Evolutionary conservation across 2,797 vertebrate genomes (phyloP), one percentile per base, ranked within the genome.

Genomic region (Cryptoprocta ferox): DNA sequence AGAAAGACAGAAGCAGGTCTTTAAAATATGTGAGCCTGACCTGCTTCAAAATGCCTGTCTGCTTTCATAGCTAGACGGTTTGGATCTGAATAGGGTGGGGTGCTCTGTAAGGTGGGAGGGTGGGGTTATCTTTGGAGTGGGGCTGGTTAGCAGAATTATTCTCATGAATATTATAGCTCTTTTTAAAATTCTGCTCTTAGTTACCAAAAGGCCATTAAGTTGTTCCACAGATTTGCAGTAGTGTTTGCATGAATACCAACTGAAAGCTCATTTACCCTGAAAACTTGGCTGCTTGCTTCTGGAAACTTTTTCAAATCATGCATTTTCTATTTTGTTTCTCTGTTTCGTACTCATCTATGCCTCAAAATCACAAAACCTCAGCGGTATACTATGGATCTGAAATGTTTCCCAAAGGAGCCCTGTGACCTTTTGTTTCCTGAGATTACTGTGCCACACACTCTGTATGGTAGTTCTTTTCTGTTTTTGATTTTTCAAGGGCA

Each of bases 301-400:
- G 82, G 59, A 92, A 75, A 65, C 19, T 35, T 32, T 90, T 95
- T 86, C 35, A 87, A 79, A 91, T 94, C 10, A 93, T 65, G 59
- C 9, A 50, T 79, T 91, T 89, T 71, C 83, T 76, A 42, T 92
- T 89, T 59, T 39, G 35, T 76, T 84, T 76, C 21, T 92, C 61
- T 94, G 61, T 82, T 93, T 95, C 42, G 12, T 70, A 70, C 18
- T 88, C 56, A 71, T 10, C 56, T 96, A 12, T 50, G 73, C 88
- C 85, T 81, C 32, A 92, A 78, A 95, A 95, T 87, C 83, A 73
- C 28, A 87, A 96, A 89, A 87, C 75, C 61, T 94, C 86, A 89
- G 90, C 30, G 96, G 30, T 30, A 85, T 71, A 81, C 53, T 79
- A 71, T 79, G 45, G 91, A 59, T 86, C 50, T 86, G 53, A 93